A percentile compares a stretch with the other conserved stretches of the same genome.
phyloP scores from a whole-genome alignment of 92 coral and sea anemone species.

The Paragorgia papillata region DNA sequence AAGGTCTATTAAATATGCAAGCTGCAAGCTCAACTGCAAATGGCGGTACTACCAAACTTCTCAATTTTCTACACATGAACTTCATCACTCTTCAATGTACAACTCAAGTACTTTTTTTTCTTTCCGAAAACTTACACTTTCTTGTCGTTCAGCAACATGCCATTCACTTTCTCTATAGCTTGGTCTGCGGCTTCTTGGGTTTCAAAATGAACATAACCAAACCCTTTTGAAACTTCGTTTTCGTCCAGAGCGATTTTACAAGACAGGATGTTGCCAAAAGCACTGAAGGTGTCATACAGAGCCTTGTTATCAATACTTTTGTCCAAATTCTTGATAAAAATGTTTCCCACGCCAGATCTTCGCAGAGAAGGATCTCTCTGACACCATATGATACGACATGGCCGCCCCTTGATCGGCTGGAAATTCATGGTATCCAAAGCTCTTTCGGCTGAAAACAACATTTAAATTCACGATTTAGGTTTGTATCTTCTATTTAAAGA shows the following conservation, averaged over 20 bases:
- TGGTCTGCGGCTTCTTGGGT: slow-evolving; percentile 86
- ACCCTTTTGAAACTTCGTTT: slow-evolving; percentile 81
- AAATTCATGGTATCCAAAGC: slow-evolving; percentile 97
- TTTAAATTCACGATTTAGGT: not conserved
- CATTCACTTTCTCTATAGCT: slow-evolving; percentile 93
- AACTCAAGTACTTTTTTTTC: too few species aligned
- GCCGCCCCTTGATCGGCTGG: slow-evolving; percentile 96
- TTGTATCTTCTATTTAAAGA: too few species aligned
- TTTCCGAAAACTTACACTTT: slow-evolving; percentile 91
- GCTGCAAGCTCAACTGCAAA: too few species aligned
- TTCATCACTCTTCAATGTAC: too few species aligned
- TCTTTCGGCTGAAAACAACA: slow-evolving; percentile 71
- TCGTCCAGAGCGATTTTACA: slow-evolving; percentile 98
- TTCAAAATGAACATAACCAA: slow-evolving; percentile 96
- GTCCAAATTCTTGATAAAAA: slow-evolving; percentile 96
- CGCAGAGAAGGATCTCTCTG: slow-evolving; percentile 98
- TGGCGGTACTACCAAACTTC: too few species aligned
- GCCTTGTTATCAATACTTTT: slow-evolving; percentile 97
- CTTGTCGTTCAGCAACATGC: slow-evolving; percentile 98
- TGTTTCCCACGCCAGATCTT: slow-evolving; percentile 97
- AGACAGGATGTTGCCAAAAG: slow-evolving; percentile 93
- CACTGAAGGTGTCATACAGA: slow-evolving; percentile 96
- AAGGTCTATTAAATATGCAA: too few species aligned
- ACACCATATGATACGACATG: slow-evolving; percentile 98
- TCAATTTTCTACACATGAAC: too few species aligned